Conservation (phyloP, 1,140 invertebrate genomes). For the Drosophila bocqueti region DNA sequence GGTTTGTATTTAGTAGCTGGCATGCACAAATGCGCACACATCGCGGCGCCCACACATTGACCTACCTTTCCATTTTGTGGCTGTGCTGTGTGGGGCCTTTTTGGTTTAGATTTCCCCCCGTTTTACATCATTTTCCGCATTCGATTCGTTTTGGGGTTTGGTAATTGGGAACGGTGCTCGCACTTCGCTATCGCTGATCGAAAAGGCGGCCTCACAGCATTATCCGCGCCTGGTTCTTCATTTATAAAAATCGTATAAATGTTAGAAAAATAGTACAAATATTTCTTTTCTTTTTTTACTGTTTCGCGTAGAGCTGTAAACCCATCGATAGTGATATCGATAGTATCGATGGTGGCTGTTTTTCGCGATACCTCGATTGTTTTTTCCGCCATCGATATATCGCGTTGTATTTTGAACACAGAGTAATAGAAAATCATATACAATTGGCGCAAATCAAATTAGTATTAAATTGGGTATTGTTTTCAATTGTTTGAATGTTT, state of each 20-base stretch:
- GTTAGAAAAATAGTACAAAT: slow-evolving; percentile 79
- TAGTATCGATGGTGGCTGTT: too few species aligned
- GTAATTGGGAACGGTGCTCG: slow-evolving; percentile 31
- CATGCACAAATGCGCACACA: slow-evolving; percentile 16
- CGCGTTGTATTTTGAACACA: too few species aligned
- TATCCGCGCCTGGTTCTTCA: slow-evolving; percentile 63
- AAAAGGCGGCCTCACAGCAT: slow-evolving; percentile 66
- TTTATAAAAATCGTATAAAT: slow-evolving; percentile 72
- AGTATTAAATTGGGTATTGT: too few species aligned
- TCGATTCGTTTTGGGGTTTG: slow-evolving; percentile 51
- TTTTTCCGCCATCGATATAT: too few species aligned
- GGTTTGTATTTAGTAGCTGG: slow-evolving; percentile 6
- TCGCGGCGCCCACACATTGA: slow-evolving; percentile 73
- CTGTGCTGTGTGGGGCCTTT: slow-evolving; percentile 61
- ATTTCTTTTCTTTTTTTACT: slow-evolving; percentile 69
- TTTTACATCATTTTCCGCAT: slow-evolving; percentile 65
- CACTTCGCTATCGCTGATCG: slow-evolving; percentile 32
- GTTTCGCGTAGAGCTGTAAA: slow-evolving; percentile 50
- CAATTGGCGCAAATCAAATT: too few species aligned
- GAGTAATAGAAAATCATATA: too few species aligned
- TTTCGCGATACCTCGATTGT: too few species aligned
- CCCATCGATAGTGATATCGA: neutral
- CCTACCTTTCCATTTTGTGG: slow-evolving; percentile 83
- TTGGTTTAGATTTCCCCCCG: slow-evolving; percentile 62
- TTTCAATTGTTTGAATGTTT: too few species aligned